Evolutionary conservation across 2,113 vertebrate species (phyloP), one percentile per base, ranked within the genome.

Genomic region (Lepus timidus): DNA sequence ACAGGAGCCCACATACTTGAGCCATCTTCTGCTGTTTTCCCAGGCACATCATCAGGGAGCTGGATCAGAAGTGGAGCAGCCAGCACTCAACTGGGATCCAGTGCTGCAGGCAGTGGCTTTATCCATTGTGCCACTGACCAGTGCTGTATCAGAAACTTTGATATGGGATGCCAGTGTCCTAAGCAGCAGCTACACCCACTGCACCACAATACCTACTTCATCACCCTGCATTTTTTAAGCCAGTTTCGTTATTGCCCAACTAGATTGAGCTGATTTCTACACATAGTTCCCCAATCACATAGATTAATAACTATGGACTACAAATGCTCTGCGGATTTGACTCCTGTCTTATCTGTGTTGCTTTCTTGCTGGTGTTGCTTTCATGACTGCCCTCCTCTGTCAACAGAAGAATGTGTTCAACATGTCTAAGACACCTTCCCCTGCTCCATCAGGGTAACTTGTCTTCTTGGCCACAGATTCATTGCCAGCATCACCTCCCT

Each of bases 381-480:
- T 71, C 74, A n/a, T 65, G 27, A 23, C 44, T 49, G 0, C 58
- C 31, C 65, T 67, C 29, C 4, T 64, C 2, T 44, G 52, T 3
- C 0, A 4, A 16, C 20, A 36, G 17, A 9, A 61, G 0, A 7
- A 9, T 16, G 11, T 16, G 22, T 13, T 19, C 23, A 64, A 33
- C 14, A 10, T 12, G 10, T 39, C 67, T 61, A 33, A 4, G 31
- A 17, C 52, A 27, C 1, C 9, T 44, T 52, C 3, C 6, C 17
- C 14, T 64, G 22, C n/a, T 76, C 39, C 36, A 75, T 31, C 75
- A 76, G 19, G 4, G 25, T 7, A 80, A 73, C 75, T 27, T 84
- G 5, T 3, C 1, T 88, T 33, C 25, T 88, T 39, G 74, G 10
- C 55, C 7, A 58, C 62, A 87, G 31, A 85, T 36, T 90, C 10